A percentile compares a stretch with the other conserved stretches of the same genome.
phyloP scores from a whole-genome alignment of 2,113 vertebrate genomes.

The Noctilio leporinus region DNA sequence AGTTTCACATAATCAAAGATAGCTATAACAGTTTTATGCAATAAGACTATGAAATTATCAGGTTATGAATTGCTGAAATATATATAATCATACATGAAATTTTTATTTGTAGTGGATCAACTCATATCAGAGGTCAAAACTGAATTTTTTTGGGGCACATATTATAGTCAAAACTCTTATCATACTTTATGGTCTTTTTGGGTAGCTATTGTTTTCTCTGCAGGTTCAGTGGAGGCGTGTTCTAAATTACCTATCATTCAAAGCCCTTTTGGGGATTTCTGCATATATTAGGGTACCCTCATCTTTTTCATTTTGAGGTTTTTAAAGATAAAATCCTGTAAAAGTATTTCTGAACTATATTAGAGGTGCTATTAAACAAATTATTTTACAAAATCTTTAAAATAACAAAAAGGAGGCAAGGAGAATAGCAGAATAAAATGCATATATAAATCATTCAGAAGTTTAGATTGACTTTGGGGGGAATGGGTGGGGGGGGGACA shows the following conservation, averaged over 20 bases:
- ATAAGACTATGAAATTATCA: constrained; percentile 61
- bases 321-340: constrained; percentile 18
- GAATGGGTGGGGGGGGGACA: too few species aligned
- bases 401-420: background rate
- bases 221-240: background rate
- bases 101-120: constrained; percentile 23
- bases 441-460: background rate
- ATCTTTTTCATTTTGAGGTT: background rate
- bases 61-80: constrained; percentile 47
- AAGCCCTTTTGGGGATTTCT: background rate
- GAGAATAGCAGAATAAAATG: background rate
- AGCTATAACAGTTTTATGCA: constrained; percentile 47
- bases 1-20: constrained; percentile 52
- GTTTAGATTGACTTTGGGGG: too few species aligned
- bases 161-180: constrained; percentile 8
- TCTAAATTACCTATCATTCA: background rate
- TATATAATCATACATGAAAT: constrained; percentile 49
- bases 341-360: background rate
- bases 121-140: constrained; percentile 47
- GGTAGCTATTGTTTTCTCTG: constrained; percentile 5
- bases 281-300: background rate
- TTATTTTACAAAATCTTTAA: background rate
- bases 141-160: background rate
- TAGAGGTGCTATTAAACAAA: background rate
- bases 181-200: background rate